These are phyloP conservation scores for Corydoras sp. DNA, from an alignment of 2,113 vertebrate species.

Conservation along the genomic window DNA sequence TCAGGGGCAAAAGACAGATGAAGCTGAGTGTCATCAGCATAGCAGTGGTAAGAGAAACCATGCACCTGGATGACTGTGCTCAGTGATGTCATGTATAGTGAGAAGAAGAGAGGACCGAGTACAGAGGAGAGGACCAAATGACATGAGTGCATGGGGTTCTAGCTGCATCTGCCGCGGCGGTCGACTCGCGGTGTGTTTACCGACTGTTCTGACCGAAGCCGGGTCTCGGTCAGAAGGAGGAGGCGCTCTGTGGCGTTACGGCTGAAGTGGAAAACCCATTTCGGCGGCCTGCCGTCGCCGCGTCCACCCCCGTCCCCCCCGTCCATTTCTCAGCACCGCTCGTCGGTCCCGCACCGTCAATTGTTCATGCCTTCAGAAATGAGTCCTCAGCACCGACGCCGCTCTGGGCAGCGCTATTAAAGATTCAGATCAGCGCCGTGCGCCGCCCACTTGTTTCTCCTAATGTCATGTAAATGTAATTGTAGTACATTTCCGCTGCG, in stretches of 20 bases:
- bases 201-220: too few relatives aligned
- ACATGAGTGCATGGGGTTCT: too few relatives aligned
- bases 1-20: too few relatives aligned
- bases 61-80: too few relatives aligned
- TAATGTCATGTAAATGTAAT: conserved; percentile 6
- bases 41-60: too few relatives aligned
- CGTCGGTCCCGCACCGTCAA: conserved; percentile 25
- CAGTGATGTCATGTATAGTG: too few relatives aligned
- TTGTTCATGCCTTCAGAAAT: conserved; percentile 32
- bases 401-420: conserved; percentile 18
- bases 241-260: conserved; percentile 10
- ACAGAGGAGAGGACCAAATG: too few relatives aligned
- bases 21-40: too few relatives aligned
- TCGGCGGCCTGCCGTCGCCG: conserved; percentile 17
- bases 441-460: conserved; percentile 2
- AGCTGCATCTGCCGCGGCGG: too few relatives aligned
- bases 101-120: too few relatives aligned
- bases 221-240: neutral
- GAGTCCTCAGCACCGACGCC: conserved; percentile 32
- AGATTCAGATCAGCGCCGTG: conserved; percentile 17
- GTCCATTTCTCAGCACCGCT: conserved; percentile 32
- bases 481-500: neutral
- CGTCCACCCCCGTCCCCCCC: conserved; percentile 28
- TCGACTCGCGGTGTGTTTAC: too few relatives aligned
- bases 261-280: conserved; percentile 26